Evolutionary conservation across 2,797 vertebrate genomes (phyloP), one percentile per base, ranked within the genome.

Genomic region (Sebastes diploproa): DNA sequence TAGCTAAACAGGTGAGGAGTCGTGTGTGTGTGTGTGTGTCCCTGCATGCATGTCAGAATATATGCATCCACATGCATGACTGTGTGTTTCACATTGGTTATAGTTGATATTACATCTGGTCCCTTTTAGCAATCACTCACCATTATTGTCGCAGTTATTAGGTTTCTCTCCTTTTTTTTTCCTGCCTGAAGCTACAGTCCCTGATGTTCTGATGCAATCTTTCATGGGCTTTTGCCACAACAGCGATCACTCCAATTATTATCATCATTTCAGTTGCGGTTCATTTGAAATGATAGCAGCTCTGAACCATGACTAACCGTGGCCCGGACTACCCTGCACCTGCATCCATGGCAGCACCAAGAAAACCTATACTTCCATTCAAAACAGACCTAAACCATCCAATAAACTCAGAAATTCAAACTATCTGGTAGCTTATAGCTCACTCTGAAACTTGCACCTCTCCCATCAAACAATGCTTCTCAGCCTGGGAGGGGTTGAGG

Each of bases 1-100:
- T 91, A 78, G 94, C 88, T 25, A 63, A 93, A 68, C 88, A 99
- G 97, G 98, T 98, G 94, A 90, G 84, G 74, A 80, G 60, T 42
- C 56, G 38, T 70, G 42, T 62, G 38, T 42, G 34, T 61, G 65
- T 70, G 32, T 72, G 38, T 42, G 38, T 42, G 38, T 42, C 20
- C 16, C 36, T 74, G 66, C 38, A 73, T 80, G 68, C 63, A 68
- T 88, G 80, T 87, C 70, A 79, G 42, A 73, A 23, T 82, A 50
- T 59, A 70, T 79, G 76, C 78, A 87, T 73, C 58, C 50, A 79
- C 62, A 25, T 75, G 74, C 66, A 65, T 59, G 68, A 66, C 54
- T 84, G 81, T 85, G 78, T 93, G 91, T 92, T 94, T 93, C 86
- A 66, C 84, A 93, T 94, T 93, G 88, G 92, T 91, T 89, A 91